Conservation (phyloP, 2,113 vertebrate species). For the Physeter macrocephalus region DNA sequence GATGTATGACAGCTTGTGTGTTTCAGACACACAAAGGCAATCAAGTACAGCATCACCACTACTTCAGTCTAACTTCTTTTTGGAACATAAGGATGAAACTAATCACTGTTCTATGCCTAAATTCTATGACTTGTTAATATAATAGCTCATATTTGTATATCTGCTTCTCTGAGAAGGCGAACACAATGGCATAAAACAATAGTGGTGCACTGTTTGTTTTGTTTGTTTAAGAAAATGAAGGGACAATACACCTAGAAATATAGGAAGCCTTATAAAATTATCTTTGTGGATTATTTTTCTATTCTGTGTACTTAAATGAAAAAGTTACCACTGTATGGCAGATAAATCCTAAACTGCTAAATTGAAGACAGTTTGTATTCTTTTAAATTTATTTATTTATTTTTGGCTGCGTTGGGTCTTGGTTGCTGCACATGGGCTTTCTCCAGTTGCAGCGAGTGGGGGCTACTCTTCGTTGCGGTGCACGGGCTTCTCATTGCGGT, state of each 20-base stretch:
- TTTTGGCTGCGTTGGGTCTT: too few species aligned
- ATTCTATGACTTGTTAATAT: background rate
- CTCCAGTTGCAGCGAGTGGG: too few species aligned
- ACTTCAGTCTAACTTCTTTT: background rate
- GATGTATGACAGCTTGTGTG: background rate
- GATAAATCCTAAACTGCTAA: background rate
- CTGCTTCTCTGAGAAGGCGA: background rate
- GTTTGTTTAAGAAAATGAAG: background rate
- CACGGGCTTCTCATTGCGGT: too few species aligned
- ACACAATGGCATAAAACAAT: background rate
- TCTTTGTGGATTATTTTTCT: background rate
- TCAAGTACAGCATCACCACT: background rate
- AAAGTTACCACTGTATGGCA: background rate
- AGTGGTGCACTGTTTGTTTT: background rate
- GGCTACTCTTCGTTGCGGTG: too few species aligned
- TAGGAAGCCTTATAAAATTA: background rate
- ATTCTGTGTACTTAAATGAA: background rate
- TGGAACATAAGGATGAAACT: background rate
- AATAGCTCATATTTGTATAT: background rate
- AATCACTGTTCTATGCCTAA: background rate
- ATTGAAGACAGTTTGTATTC: background rate
- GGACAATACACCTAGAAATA: background rate
- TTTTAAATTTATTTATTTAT: accelerated
- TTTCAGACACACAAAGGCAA: background rate
- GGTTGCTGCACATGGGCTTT: too few species aligned